These are phyloP conservation scores for Unio pictorum DNA, from an alignment of 2,888 invertebrate genomes.

Conservation along the genomic window DNA sequence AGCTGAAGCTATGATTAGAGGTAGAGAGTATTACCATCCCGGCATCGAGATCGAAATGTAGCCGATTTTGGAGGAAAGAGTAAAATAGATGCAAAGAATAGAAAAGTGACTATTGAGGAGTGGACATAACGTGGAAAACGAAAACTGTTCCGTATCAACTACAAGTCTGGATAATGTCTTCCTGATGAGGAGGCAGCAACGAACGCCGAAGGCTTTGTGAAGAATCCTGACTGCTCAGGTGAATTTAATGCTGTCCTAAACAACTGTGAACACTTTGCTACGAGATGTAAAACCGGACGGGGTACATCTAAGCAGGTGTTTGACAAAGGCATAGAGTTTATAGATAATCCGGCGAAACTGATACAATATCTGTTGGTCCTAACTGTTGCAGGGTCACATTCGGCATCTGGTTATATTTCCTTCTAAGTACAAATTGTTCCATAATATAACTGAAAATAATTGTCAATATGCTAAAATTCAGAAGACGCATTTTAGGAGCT, in stretches of 20 bases:
- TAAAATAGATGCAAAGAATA: conserved; percentile 4
- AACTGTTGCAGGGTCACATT: too few species aligned
- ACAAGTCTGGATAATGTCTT: conserved; percentile 5
- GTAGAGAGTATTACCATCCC: conserved; percentile 19
- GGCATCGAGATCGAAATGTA: conserved; percentile 16
- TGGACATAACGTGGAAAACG: conserved; percentile 10
- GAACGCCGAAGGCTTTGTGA: conserved; percentile 7
- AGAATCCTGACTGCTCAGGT: conserved; percentile 2
- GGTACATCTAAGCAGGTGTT: conserved; percentile 7
- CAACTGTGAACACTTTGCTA: conserved; percentile 29
- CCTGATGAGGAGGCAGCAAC: conserved; percentile 8
- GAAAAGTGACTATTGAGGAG: conserved; percentile 7
- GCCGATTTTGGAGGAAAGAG: conserved; percentile 17
- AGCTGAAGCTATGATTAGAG: conserved; percentile 4
- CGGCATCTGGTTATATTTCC: too few species aligned
- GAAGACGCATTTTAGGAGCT: too few species aligned
- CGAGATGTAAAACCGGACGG: conserved; percentile 15
- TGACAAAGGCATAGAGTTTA: too few species aligned
- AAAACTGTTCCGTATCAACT: conserved; percentile 11
- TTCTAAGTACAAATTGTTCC: too few species aligned
- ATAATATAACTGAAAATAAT: too few species aligned
- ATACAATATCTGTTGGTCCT: too few species aligned
- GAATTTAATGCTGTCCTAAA: conserved; percentile 10
- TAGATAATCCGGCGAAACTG: too few species aligned
- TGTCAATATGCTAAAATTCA: too few species aligned